Percentiles rank a stretch among this genome's conserved stretches.
Conservation (phyloP, 2,888 invertebrate species). For the Atethmia centrago region DNA sequence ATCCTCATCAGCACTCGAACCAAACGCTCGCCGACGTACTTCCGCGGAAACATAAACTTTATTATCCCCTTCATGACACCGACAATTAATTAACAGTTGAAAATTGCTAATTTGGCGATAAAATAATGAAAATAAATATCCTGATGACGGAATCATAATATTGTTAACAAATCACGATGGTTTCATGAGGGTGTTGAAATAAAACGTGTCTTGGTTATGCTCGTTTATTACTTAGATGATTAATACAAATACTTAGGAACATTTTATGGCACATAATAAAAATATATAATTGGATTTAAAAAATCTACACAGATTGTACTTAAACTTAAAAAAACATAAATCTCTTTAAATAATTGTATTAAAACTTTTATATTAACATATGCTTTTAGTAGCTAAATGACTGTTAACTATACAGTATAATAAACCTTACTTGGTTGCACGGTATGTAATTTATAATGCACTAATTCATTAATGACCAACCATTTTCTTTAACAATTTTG, state of each 20-base stretch:
- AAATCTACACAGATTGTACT: neutral
- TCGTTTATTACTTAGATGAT: slow-evolving; percentile 55
- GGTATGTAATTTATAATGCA: slow-evolving; percentile 25
- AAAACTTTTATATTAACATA: neutral
- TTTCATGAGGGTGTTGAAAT: slow-evolving; percentile 42
- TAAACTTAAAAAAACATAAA: slow-evolving; percentile 13
- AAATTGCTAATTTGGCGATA: slow-evolving; percentile 37
- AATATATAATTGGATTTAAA: slow-evolving; percentile 37
- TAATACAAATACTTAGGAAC: slow-evolving; percentile 57
- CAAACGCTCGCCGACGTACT: slow-evolving; percentile 50
- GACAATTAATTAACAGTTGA: slow-evolving; percentile 23
- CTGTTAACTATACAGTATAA: neutral
- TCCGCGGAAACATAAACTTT: slow-evolving; percentile 50
- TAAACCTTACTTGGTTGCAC: slow-evolving; percentile 17
- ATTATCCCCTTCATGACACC: slow-evolving; percentile 36
- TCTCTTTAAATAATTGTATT: neutral
- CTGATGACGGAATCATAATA: slow-evolving; percentile 47
- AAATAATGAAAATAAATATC: slow-evolving; percentile 59
- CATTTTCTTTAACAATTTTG: neutral
- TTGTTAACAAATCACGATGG: slow-evolving; percentile 64
- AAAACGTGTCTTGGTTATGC: slow-evolving; percentile 47
- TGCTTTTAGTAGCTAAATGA: neutral
- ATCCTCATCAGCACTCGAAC: slow-evolving; percentile 44
- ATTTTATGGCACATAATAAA: slow-evolving; percentile 60
- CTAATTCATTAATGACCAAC: neutral